Percentiles rank a stretch among this genome's conserved stretches.
These are phyloP conservation scores for Zaprionus kolodkinae DNA, from an alignment of 1,140 invertebrate genomes.

Conservation along the genomic window DNA sequence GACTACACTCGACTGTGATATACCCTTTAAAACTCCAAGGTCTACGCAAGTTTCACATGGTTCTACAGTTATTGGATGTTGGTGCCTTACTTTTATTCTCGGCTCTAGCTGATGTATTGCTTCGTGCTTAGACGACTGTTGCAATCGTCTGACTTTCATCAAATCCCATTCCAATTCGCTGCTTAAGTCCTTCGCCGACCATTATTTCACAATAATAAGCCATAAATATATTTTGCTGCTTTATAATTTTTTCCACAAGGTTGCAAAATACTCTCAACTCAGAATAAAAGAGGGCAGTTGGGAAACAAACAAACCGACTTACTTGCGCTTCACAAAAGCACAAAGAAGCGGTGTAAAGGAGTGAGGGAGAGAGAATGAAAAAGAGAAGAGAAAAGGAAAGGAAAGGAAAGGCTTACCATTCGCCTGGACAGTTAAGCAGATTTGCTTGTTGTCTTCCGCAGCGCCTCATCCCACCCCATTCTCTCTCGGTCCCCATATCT, in stretches of 20 bases:
- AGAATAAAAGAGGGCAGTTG: constrained; percentile 23
- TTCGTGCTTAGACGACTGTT: constrained; percentile 10
- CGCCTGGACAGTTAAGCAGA: constrained; percentile 76
- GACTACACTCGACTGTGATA: too few species aligned
- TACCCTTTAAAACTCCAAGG: too few species aligned
- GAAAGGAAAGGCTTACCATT: constrained; percentile 73
- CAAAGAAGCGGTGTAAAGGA: constrained; percentile 15
- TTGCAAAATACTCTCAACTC: constrained; percentile 55
- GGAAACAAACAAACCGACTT: constrained; percentile 53
- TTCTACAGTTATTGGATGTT: too few species aligned
- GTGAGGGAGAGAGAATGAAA: constrained; percentile 15
- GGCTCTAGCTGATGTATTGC: not conserved
- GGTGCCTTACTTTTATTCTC: too few species aligned
- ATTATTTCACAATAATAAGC: constrained; percentile 62
- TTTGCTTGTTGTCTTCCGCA: constrained; percentile 70
- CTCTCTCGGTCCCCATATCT: constrained; percentile 40
- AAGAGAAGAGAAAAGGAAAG: constrained; percentile 1
- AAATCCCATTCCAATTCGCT: constrained; percentile 33
- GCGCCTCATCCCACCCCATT: constrained; percentile 44
- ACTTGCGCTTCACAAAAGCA: constrained; percentile 37
- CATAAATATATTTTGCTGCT: constrained; percentile 72
- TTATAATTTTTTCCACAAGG: constrained; percentile 60
- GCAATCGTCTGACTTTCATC: constrained; percentile 1
- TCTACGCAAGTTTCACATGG: too few species aligned
- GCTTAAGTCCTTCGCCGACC: constrained; percentile 8